Conservation (phyloP, 2,888 invertebrate genomes). For the Megastigmus dorsalis region DNA sequence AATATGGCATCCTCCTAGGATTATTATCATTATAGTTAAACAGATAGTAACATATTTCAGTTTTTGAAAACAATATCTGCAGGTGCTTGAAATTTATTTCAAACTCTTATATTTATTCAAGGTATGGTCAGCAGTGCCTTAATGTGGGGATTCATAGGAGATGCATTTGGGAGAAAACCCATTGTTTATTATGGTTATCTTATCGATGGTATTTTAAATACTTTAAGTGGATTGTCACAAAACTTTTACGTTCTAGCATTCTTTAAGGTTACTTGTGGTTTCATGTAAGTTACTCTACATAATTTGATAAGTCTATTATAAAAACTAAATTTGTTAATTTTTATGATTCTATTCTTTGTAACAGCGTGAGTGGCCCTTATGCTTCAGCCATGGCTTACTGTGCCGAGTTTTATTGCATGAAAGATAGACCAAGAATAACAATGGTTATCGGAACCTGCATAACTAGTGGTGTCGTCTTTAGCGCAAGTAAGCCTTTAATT, state of each 20-base stretch:
- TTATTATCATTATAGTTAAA: no score
- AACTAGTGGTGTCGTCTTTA: no score
- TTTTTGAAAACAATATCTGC: no score
- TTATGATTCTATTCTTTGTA: no score
- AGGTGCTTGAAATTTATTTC: no score
- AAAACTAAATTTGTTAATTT: conserved; percentile 62
- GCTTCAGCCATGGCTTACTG: conserved; percentile 83
- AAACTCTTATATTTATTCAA: conserved; percentile 62
- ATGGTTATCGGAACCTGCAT: no score
- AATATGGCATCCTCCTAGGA: no score
- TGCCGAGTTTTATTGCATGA: conserved; percentile 82
- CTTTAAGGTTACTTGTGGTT: conserved; percentile 83
- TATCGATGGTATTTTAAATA: conserved; percentile 79
- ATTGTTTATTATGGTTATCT: conserved; percentile 82
- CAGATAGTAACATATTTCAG: no score
- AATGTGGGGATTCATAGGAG: conserved; percentile 86
- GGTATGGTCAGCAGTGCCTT: conserved; percentile 87
- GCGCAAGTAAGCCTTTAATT: no score
- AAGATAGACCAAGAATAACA: conserved; percentile 80
- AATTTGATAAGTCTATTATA: conserved; percentile 1
- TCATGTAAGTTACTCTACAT: conserved; percentile 79
- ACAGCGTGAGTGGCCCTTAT: conserved; percentile 82
- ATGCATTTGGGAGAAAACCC: conserved; percentile 82
- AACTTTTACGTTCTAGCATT: conserved; percentile 80
- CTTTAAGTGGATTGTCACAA: conserved; percentile 81